Base-by-base conservation (phyloP, 2,113 vertebrate genomes). In the Sinocyclocheilus rhinocerous region DNA sequence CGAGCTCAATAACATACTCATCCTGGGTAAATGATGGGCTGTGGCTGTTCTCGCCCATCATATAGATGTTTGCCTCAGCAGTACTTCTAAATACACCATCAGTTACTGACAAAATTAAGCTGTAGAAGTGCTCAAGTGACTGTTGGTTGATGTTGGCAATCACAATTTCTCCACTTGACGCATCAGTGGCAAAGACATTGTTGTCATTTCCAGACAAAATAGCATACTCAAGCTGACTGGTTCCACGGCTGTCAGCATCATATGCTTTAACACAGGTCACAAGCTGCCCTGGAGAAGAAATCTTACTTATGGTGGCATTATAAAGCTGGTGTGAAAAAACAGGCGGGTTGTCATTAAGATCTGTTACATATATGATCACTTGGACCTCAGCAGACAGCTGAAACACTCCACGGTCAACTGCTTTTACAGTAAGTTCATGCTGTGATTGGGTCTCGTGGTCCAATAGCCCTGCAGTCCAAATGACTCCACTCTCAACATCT, bases 271-370 rank as follows among this genome's bases (percentile, higher is more conserved):
- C 93, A 55, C 93, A 93, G 0, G 92, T 94, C 77, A 97, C 95
- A 87, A 97, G 96, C 88, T 95, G 95, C n/a, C 96, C 96, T 5
- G 86, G 93, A 10, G 85, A 48, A 6, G 94, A 94, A 29, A 95
- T 91, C 87, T 95, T 95, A 16, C 95, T 95, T 33, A 97, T 92
- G 86, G 82, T 95, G 86, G 95, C 94, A 91, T 96, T 93, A 81
- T 96, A 97, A 78, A 95, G 72, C 75, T 92, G 90, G 1, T 95
- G 95, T 61, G 92, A 94, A 89, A 97, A 97, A 59, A 94, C 72
- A 42, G 96, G 96, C 0, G 95, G 92, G 20, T 96, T 96, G 84
- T 97, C 96, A 45, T 97, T 97, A 85, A 96, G 92, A 90, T 97
- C 96, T 0, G 94, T 95, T 78, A 97, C 81, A 4, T 92, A 87